These are phyloP conservation scores for Accipiter virgatus DNA, from an alignment of 2,113 vertebrate genomes.

Conservation along the genomic window DNA sequence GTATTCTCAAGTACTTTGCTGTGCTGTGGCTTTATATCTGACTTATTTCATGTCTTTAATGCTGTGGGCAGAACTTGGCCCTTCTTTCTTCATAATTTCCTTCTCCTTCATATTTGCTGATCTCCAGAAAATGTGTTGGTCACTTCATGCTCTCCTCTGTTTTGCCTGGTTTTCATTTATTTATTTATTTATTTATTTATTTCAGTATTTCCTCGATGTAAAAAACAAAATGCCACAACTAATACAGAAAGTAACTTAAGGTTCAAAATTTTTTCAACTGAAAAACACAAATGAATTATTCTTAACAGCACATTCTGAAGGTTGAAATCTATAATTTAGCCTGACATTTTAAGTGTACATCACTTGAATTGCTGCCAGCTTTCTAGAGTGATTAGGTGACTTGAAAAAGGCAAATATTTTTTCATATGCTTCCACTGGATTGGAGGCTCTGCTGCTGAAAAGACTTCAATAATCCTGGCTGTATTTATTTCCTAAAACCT, in stretches of 20 bases:
- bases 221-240: neutral
- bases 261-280: neutral
- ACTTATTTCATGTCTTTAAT: neutral
- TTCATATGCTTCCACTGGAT: conserved; percentile 48
- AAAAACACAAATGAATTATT: neutral
- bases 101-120: neutral
- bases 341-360: conserved; percentile 52
- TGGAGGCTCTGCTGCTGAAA: conserved; percentile 42
- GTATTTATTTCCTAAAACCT: conserved; percentile 64
- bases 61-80: neutral
- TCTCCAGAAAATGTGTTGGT: neutral
- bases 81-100: neutral
- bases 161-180: neutral
- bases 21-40: neutral
- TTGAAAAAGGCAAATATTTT: conserved; percentile 57
- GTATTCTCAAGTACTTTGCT: neutral
- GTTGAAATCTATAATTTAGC: conserved; percentile 5
- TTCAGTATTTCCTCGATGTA: neutral
- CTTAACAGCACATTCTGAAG: neutral
- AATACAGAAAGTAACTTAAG: neutral
- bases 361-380: conserved; percentile 64
- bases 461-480: conserved; percentile 55
- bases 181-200: neutral
- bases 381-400: conserved; percentile 65
- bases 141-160: neutral